Evolutionary conservation across 2,888 invertebrate species (phyloP), one percentile per base, ranked within the genome.

Genomic region (Laspeyria flexula): DNA sequence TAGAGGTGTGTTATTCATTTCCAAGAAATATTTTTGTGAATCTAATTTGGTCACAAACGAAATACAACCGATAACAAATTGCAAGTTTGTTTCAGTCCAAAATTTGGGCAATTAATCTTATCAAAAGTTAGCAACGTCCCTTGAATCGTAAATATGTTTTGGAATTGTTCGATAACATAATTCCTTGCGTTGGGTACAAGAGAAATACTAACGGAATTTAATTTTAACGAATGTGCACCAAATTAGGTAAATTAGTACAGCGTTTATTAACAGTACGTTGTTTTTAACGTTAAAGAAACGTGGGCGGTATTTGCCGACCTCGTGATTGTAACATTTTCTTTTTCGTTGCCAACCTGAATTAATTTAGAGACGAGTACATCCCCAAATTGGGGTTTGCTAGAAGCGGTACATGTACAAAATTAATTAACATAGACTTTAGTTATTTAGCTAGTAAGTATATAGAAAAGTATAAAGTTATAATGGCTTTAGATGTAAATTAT

Each of bases 371-470:
- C 59, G 55, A 69, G 68, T 75, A 78, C 66, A 79, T 73, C 56
- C 58, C 52, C 57, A 77, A 79, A 77, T 75, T 77, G 62, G 61
- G 73, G 69, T 75, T 73, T 59, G 77, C 80, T 77, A 69, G 69
- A 72, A 81, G 81, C 81, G 65, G 62, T 81, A 81, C 75, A 81
- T 51, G 75, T 55, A 69, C 65, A 49, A 70, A 77, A 77, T 75
- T 74, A 73, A 75, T 77, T 71, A 64, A 65, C 56, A 67, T 71
- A 70, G 66, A 49, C 64, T 54, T 61, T 52, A 45, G 54, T 39
- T 47, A 54, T 52, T 43, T 54, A 43, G 13, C 27, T 53, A 3
- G 23, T 39, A 6, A 31, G 10, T 44, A 13, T 31, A 31, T 25
- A 44, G 55, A 43, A 60, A 21, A 42, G 41, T 44, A 55, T 49